These are phyloP conservation scores for Phoebastria nigripes DNA, from an alignment of 2,797 vertebrate genomes.

Conservation along the genomic window DNA sequence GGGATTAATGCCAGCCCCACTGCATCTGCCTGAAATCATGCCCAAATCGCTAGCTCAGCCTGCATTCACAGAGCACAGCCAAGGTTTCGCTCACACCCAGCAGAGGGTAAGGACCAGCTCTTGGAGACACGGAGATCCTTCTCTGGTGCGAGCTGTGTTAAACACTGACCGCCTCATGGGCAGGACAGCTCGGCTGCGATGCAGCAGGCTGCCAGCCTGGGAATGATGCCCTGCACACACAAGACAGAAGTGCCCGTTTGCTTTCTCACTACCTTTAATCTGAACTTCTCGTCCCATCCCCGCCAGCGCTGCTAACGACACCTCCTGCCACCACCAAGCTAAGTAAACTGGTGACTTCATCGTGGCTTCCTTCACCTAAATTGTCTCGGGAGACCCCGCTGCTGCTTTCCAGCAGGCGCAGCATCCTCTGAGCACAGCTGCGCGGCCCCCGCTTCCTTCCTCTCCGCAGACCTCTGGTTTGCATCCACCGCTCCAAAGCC, in stretches of 20 bases:
- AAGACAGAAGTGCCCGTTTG: accelerated
- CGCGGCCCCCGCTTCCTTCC: conserved; percentile 31
- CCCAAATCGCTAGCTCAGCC: not conserved
- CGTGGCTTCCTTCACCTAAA: conserved; percentile 5
- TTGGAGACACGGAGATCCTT: not conserved
- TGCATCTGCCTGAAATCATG: not conserved
- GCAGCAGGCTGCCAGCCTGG: not conserved
- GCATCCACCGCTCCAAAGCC: not conserved
- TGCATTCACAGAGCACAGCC: accelerated
- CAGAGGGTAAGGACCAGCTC: not conserved
- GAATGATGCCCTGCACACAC: not conserved
- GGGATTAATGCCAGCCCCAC: accelerated
- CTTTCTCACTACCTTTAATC: not conserved
- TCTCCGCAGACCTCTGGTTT: not conserved
- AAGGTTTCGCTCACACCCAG: not conserved
- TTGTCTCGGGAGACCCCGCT: not conserved
- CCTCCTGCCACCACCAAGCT: not conserved
- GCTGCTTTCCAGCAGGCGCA: not conserved
- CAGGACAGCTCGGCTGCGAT: not conserved
- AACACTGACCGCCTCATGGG: accelerated
- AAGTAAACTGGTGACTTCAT: conserved; percentile 39
- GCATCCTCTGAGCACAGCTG: conserved; percentile 31
- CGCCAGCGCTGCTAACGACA: accelerated
- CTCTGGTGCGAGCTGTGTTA: not conserved
- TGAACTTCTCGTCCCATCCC: not conserved